Evolutionary conservation across 2,797 vertebrate species (phyloP), one percentile per base, ranked within the genome.

Genomic region (Rallus crepitans): DNA sequence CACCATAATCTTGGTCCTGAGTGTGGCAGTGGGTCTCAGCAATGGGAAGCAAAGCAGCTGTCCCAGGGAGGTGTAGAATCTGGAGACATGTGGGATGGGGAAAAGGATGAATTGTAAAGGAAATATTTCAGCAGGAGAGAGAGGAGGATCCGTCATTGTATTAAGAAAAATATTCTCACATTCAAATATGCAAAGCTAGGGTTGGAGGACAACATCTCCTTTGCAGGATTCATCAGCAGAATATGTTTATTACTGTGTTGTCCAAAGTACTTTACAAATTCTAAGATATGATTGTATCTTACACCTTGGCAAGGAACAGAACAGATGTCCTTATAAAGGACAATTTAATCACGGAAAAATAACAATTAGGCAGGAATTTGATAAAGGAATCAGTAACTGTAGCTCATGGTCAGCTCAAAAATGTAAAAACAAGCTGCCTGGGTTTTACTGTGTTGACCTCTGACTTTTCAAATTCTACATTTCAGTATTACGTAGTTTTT

Each of bases 271-370:
- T 93, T 94, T 64, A 79, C 12, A 82, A 73, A 90, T 91, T 76
- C 33, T 77, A 87, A 91, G 52, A 79, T 73, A 71, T 69, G 60
- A 91, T 95, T 94, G 63, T 84, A 52, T 79, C 59, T 92, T 94
- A 82, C 90, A 94, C 94, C 90, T 96, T 96, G 91, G 70, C 87
- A 90, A 91, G 45, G 48, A 91, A 94, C 40, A 92, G 80, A 94
- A 91, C 83, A 94, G 85, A 93, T 95, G 94, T 94, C 95, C 87
- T 84, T 88, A 77, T 82, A 93, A 89, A 94, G 90, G 73, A 92
- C 77, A 94, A 87, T 94, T 89, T 95, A 94, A 90, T 95, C 64
- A 89, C 84, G 75, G 33, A 55, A 94, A 92, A 93, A 82, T 87
- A 94, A 77, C 40, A 90, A 89, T 94, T 92, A 93, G 57, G 23